Evolutionary conservation across 2,888 invertebrate genomes (phyloP).

Genomic region (Heterodera filipjevi): DNA sequence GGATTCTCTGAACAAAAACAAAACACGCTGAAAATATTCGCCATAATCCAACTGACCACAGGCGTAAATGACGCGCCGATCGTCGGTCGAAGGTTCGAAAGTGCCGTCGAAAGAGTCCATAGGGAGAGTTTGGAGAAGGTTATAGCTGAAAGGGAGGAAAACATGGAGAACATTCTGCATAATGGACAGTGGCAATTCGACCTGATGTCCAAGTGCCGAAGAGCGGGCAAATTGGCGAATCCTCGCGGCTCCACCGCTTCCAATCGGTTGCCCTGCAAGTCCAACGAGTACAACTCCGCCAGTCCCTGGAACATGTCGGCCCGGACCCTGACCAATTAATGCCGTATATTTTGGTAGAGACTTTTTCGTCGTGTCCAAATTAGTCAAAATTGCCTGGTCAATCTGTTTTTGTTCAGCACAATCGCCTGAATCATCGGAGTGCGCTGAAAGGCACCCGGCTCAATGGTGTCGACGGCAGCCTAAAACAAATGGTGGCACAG

Average conservation of each 20-base stretch:
- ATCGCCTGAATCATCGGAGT: conserved; percentile 63
- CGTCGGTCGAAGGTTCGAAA: conserved; percentile 42
- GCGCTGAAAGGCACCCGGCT: conserved; percentile 63
- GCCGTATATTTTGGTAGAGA: background rate
- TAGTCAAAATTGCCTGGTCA: conserved; percentile 55
- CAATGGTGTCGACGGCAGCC: conserved; percentile 61
- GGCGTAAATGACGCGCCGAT: conserved; percentile 62
- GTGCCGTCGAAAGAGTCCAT: conserved; percentile 24
- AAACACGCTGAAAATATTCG: background rate
- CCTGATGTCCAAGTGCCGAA: conserved; percentile 65
- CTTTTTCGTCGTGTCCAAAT: no score
- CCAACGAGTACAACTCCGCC: conserved; percentile 62
- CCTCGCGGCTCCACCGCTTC: conserved; percentile 59
- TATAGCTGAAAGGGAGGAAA: conserved; percentile 53
- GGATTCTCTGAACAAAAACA: conserved; percentile 55
- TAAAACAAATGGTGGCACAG: background rate
- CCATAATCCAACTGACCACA: conserved; percentile 51
- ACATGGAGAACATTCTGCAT: conserved; percentile 1
- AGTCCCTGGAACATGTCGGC: conserved; percentile 63
- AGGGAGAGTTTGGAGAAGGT: conserved; percentile 41
- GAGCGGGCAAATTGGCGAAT: conserved; percentile 62
- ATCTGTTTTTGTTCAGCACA: conserved; percentile 65
- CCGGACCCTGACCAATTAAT: conserved; percentile 53
- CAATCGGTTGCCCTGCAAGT: conserved; percentile 63
- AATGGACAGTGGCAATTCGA: conserved; percentile 24